phyloP scores from a whole-genome alignment of 2,797 vertebrate genomes.

The Gymnocypris eckloni region DNA sequence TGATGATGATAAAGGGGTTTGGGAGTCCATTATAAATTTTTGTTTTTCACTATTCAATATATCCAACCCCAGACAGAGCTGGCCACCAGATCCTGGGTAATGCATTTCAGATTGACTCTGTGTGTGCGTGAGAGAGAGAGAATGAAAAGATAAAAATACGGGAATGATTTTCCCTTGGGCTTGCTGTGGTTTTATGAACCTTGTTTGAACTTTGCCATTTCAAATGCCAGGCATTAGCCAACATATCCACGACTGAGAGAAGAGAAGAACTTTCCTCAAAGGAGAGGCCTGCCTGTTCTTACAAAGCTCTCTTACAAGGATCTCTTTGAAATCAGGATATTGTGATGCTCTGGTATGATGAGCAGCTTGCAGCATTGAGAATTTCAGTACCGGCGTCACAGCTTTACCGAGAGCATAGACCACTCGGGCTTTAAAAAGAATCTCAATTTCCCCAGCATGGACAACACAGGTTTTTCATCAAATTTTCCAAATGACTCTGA shows the following conservation, averaged over 20 bases:
- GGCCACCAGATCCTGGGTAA: slow-evolving; percentile 26
- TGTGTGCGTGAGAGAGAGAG: neutral
- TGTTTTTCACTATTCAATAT: slow-evolving; percentile 24
- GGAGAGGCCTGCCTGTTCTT: slow-evolving; percentile 5
- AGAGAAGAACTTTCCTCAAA: slow-evolving; percentile 38
- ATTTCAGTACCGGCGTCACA: neutral
- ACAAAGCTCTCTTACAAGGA: neutral
- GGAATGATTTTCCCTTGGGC: slow-evolving; percentile 27
- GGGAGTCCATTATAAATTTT: slow-evolving; percentile 27
- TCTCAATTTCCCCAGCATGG: neutral
- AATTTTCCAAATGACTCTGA: slow-evolving; percentile 11
- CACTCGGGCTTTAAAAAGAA: neutral
- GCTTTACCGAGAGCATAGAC: neutral
- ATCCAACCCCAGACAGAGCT: slow-evolving; percentile 13
- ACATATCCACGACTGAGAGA: slow-evolving; percentile 35
- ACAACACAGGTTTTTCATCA: neutral
- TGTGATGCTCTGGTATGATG: slow-evolving; percentile 23
- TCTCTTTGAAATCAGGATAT: slow-evolving; percentile 16
- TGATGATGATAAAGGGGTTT: slow-evolving; percentile 46
- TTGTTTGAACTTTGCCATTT: slow-evolving; percentile 55
- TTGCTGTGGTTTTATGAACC: slow-evolving; percentile 46
- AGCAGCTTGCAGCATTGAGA: neutral
- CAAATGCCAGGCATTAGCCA: slow-evolving; percentile 37
- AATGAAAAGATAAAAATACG: slow-evolving; percentile 14
- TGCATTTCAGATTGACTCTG: slow-evolving; percentile 26